Evolutionary conservation across 2,797 vertebrate genomes (phyloP), one percentile per base, ranked within the genome.

Genomic region (Emys orbicularis): DNA sequence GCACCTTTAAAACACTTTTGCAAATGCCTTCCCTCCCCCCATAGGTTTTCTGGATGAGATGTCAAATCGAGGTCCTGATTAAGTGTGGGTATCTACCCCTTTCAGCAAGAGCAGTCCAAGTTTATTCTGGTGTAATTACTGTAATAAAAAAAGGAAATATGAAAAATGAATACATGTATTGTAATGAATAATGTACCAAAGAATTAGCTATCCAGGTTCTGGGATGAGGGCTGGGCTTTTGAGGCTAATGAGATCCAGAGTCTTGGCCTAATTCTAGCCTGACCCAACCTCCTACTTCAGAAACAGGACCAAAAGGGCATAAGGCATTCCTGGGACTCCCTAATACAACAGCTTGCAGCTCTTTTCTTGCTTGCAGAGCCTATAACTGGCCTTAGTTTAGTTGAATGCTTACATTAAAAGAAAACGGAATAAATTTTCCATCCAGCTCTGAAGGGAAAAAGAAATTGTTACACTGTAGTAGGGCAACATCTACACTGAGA

Each of bases 371-470:
- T 61, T 61, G 8, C 9, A 3, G 9, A 72, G 16, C 65, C 9
- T 41, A 23, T 68, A 72, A 72, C 15, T 94, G 5, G 8, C 34
- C n/a, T 68, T 77, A 54, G 6, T 5, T 3, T 88, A 68, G 3
- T n/a, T 84, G 29, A 3, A 15, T 86, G 89, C 87, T 79, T 87
- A 50, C 15, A 54, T 86, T 83, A 87, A 89, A 95, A 81, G 87
- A 96, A 95, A 94, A 9, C 25, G 11, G 25, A 31, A 7, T 65
- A 79, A 89, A 6, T 11, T 34, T 6, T 29, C 2, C 16, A 52
- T 41, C 52, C 47, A 5, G 37, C 27, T 95, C n/a, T 44, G 92
- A 93, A 93, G 92, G 8, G 2, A 92, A 87, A 90, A 82, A 47
- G 29, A 79, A 88, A 81, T 50, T 74, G 74, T 5, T 86, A 68